Base-by-base conservation (phyloP, 1,140 invertebrate species). In the Leptinotarsa defecta region DNA sequence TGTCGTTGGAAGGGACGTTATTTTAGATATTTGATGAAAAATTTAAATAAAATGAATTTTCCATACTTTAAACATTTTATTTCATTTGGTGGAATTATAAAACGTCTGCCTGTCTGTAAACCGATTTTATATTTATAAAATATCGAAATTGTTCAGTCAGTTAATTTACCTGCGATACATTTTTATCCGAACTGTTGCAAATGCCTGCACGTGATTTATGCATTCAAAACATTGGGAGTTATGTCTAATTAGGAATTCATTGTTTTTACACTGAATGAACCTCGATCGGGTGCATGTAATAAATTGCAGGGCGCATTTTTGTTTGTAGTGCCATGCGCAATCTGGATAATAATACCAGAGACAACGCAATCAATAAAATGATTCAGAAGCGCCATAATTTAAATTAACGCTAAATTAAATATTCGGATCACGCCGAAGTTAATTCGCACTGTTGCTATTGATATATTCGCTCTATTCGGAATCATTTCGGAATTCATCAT, bases 361-460 rank as follows among this genome's bases (percentile, higher is more conserved):
- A 71, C 70, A 71, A 43, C 70, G 74, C 34, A 72, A 76, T 76
- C 74, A 76, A 76, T 76, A 76, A 57, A 73, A 68, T 69, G 74
- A 75, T 75, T 61, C 74, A 77, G 71, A 74, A 79, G 72, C 63
- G 63, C 64, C 74, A 73, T 74, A 77, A 80, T 78, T 80, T 80
- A 80, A 80, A 78, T 80, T 80, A 80, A 80, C 78, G 76, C 74
- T 76, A 76, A 80, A 80, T 80, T 80, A 80, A 80, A 77, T 76
- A 57, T 80, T 80, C 75, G 43, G 65, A 76, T 76, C 71, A 76
- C 57, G 71, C 62, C 63, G 64, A 65, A 73, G 71, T 57, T 72
- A 69, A 76, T 76, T 73, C 73, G 61, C 67, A 62, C 17, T 49
- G 71, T 49, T 73, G 48, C n/a, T 76, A 76, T 73, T 73, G 65